Evolutionary conservation across 2,797 vertebrate genomes (phyloP), one percentile per base, ranked within the genome.

Genomic region (Leptodactylus fallax): DNA sequence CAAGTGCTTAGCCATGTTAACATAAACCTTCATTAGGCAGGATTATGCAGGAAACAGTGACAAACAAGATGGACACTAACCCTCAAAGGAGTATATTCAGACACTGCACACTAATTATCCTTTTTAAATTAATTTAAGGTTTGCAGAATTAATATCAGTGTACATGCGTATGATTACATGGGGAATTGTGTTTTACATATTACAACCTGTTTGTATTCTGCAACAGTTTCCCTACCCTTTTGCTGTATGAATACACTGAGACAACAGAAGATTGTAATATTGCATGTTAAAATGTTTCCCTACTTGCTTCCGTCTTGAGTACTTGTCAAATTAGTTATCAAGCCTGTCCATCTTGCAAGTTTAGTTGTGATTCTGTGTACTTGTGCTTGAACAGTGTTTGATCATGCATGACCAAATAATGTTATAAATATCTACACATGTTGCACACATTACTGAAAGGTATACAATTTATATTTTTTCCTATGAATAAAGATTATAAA

Each of bases 11-110:
- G 95, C 95, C 95, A 92, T 98, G 97, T 98, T 98, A 98, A 97
- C 97, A 98, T 96, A 97, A 97, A 97, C 96, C 96, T 97, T 98
- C 97, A 97, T 97, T 97, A 98, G 96, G 95, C 95, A 95, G 97
- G 97, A 98, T 98, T 97, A 98, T 94, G 93, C 91, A 90, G 93
- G 95, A 95, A 96, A 97, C 96, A 95, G 97, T 96, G 96, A 94
- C 96, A 93, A 95, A 97, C 96, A 96, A 96, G 95, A 96, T 93
- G 96, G 96, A 96, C 96, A 93, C 95, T 94, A 95, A 96, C 96
- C 96, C 97, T 94, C 93, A 90, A 91, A 95, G 97, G 96, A 95
- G 36, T 90, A 87, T 90, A 92, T 94, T 93, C 94, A 96, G 92
- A 94, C 90, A 85, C 94, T 90, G 92, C 90, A 91, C 92, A 91